These are phyloP conservation scores for Herpetotheres cachinnans DNA, from an alignment of 2,113 vertebrate species.

Conservation along the genomic window DNA sequence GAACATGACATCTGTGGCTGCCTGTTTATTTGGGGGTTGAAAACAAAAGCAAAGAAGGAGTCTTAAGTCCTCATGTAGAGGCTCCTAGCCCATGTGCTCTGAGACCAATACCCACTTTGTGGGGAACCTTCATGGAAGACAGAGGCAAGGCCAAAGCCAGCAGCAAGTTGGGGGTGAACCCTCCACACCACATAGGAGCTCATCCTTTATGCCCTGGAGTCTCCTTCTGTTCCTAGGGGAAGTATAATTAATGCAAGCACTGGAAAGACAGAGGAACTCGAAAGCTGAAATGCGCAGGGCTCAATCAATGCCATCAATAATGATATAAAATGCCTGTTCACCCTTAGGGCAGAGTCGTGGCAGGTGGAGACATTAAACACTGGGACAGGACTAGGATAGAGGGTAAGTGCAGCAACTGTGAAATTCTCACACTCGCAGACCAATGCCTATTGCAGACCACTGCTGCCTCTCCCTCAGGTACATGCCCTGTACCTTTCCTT, in stretches of 20 bases:
- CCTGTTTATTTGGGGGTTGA: background rate
- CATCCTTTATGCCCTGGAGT: background rate
- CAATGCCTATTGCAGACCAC: background rate
- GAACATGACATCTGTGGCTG: background rate
- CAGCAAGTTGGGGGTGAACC: background rate
- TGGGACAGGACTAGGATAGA: background rate
- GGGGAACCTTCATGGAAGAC: background rate
- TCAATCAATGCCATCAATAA: background rate
- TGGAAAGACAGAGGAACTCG: background rate
- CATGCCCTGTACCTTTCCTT: background rate
- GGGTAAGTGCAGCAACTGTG: background rate
- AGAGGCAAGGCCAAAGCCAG: background rate
- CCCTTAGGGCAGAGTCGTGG: background rate
- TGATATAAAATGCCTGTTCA: background rate
- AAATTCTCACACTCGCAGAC: background rate
- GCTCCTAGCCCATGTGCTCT: background rate
- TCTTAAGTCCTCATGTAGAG: background rate
- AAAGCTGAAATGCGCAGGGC: background rate
- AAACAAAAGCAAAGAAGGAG: background rate
- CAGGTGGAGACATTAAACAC: background rate
- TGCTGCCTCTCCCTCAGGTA: background rate
- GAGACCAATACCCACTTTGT: background rate
- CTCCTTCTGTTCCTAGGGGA: background rate
- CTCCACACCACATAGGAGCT: background rate
- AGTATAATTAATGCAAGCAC: background rate